Conservation (phyloP, 2,113 vertebrate genomes). For the Tamias sibiricus region DNA sequence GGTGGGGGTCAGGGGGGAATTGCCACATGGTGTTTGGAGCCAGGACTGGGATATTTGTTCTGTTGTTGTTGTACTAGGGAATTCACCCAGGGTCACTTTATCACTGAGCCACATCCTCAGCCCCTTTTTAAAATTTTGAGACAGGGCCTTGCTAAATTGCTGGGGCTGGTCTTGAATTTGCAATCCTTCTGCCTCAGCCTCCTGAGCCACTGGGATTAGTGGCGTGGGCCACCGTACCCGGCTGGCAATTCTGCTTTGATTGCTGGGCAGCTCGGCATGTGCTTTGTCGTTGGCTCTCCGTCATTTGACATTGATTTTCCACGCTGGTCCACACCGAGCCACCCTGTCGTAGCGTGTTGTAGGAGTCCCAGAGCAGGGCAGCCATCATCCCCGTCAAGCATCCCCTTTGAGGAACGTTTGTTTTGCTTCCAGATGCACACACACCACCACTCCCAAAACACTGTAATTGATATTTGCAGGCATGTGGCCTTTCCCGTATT, state of each 20-base stretch:
- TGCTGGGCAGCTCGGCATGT: background rate
- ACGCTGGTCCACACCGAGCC: background rate
- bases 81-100: background rate
- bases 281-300: background rate
- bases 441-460: background rate
- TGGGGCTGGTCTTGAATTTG: background rate
- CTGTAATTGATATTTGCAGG: background rate
- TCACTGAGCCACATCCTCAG: background rate
- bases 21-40: background rate
- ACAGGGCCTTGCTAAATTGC: background rate
- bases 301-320: background rate
- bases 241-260: no score
- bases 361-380: no score
- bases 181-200: background rate
- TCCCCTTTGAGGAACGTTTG: background rate
- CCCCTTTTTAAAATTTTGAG: background rate
- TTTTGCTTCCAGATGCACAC: background rate
- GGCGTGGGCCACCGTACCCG: no score
- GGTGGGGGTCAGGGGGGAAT: background rate
- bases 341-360: background rate
- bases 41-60: background rate
- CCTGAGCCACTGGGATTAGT: background rate
- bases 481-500: background rate
- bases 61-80: no score
- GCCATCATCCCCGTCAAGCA: background rate